Evolutionary conservation across 1,140 invertebrate genomes (phyloP).

Genomic region (Archivesica marissinica): DNA sequence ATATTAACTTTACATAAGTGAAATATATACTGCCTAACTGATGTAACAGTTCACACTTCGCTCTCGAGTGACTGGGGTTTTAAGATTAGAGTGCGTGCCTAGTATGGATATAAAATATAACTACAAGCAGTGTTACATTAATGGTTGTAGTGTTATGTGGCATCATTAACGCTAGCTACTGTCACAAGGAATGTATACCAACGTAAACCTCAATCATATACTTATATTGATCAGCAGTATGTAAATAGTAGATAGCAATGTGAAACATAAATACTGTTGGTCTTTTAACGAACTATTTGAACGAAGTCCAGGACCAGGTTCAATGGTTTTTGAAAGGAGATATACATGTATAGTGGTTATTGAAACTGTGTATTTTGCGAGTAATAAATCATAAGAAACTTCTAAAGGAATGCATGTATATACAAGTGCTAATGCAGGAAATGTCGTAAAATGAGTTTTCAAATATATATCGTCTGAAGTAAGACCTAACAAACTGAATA

Average conservation of each 20-base stretch:
- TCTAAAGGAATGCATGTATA: background rate
- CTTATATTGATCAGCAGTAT: background rate
- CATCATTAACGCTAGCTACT: background rate
- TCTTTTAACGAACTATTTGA: constrained; percentile 31
- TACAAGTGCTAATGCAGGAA: background rate
- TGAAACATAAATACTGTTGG: background rate
- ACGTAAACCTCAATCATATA: background rate
- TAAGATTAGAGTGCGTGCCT: background rate
- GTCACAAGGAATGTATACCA: background rate
- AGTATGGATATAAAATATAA: background rate
- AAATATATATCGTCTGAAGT: background rate
- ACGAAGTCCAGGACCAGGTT: constrained; percentile 14
- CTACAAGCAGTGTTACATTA: background rate
- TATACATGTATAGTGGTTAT: constrained; percentile 25
- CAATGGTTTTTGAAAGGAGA: constrained; percentile 6
- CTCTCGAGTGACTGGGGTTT: background rate
- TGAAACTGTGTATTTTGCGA: background rate
- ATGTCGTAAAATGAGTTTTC: background rate
- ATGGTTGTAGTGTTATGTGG: background rate
- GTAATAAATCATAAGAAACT: constrained; percentile 1
- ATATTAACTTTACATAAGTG: background rate
- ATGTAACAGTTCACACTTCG: background rate
- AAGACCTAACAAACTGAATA: background rate
- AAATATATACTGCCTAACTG: background rate
- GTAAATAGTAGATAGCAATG: constrained; percentile 19